Evolutionary conservation across 1,140 invertebrate genomes (phyloP).

Genomic region (Cardiocondyla obscurior): DNA sequence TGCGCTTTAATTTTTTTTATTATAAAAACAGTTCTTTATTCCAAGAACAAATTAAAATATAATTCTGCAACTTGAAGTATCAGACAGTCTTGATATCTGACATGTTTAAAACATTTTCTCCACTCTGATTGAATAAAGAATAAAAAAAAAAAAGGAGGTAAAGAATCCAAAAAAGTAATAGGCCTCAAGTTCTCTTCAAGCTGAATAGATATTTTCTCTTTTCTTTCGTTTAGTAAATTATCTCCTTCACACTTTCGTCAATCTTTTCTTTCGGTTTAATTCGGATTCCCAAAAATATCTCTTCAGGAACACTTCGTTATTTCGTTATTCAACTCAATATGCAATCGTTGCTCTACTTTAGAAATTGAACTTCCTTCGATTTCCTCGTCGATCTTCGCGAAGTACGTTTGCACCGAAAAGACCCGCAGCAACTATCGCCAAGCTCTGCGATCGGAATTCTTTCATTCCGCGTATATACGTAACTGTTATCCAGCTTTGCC

Average conservation of each 20-base stretch:
- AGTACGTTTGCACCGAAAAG: background rate
- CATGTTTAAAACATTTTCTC: background rate
- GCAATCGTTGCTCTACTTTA: background rate
- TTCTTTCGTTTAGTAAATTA: background rate
- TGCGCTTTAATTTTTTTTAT: background rate
- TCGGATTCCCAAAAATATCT: background rate
- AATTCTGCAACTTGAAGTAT: background rate
- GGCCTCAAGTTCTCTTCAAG: background rate
- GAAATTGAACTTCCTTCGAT: background rate
- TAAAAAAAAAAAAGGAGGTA: background rate
- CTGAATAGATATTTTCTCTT: background rate
- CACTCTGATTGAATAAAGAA: background rate
- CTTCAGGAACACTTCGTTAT: background rate
- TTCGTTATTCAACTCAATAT: background rate
- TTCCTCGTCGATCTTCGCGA: background rate
- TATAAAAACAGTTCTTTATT: background rate
- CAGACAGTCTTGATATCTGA: background rate
- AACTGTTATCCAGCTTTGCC: constrained; percentile 67
- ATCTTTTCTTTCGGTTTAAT: background rate
- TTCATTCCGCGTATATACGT: constrained; percentile 67
- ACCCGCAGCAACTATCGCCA: background rate
- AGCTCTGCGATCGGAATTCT: constrained; percentile 70
- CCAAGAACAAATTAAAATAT: background rate
- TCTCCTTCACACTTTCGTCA: background rate
- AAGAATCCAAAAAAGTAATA: background rate